Evolutionary conservation across 1,140 invertebrate genomes (phyloP).

Genomic region (Acyrthosiphon pisum): DNA sequence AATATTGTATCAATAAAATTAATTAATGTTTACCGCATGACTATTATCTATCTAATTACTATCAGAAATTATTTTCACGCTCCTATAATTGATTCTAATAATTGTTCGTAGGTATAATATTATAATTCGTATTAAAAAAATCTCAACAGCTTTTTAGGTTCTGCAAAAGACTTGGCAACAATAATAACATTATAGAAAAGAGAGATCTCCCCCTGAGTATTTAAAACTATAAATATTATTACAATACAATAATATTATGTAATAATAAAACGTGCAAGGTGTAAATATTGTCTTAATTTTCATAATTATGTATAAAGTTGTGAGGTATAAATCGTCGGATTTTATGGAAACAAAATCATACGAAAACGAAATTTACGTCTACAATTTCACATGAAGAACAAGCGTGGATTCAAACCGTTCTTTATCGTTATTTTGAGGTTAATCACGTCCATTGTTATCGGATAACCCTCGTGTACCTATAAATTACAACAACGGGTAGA

Average conservation of each 20-base stretch:
- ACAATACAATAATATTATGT: not conserved
- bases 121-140: not conserved
- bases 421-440: not conserved
- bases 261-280: not conserved
- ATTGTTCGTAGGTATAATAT: not conserved
- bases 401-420: not conserved
- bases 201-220: not conserved
- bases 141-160: not conserved
- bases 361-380: not conserved
- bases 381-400: not conserved
- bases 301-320: not conserved
- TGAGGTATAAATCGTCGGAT: not conserved
- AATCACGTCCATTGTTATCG: not conserved
- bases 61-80: not conserved
- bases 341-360: not conserved
- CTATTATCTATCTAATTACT: not conserved
- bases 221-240: not conserved
- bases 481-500: not conserved
- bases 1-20: not conserved
- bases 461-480: not conserved
- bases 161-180: not conserved
- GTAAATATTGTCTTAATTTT: not conserved
- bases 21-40: not conserved
- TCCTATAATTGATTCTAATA: not conserved
- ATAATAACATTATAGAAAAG: too few species aligned